Base-by-base conservation (phyloP, 2,797 vertebrate species). In the Lindbergichthys nudifrons region DNA sequence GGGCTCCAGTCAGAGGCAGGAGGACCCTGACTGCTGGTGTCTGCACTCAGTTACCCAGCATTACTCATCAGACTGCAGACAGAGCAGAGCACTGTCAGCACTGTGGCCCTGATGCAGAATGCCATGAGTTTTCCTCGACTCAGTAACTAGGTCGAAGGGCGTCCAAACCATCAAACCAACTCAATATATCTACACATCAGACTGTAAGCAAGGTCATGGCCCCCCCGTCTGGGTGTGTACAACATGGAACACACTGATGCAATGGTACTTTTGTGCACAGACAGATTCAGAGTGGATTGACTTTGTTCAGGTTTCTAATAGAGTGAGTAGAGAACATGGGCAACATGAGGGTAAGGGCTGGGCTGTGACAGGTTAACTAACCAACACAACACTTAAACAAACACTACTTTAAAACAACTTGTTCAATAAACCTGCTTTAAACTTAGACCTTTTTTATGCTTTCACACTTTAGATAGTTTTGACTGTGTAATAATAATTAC, bases 11-110 rank as follows among this genome's bases (percentile, higher is more conserved):
- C 47, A 70, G 52, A 71, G 58, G 66, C 67, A 79, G 75, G 61
- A 70, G 72, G 72, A 57, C 10, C 48, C 63, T 39, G 53, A 69
- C 26, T 63, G 72, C 65, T 73, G 59, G 75, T 79, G 73, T 80
- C 61, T 69, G 70, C 70, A 76, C 75, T 23, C 56, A 79, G 76
- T 70, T 36, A 61, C 58, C 73, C 53, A 77, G 73, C 79, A 67
- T 81, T 79, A 81, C 57, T 82, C 76, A 77, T 77, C 69, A 77
- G 46, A 76, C 65, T 76, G 73, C 69, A 68, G 69, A 74, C 65
- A 70, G 73, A 65, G 68, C 68, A 32, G 51, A 73, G 79, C 72
- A 61, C 51, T 2, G 60, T 81, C 75, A 81, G 75, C 79, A 50
- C 41, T 56, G 63, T 30, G 59, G 62, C 59, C 48, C 71, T 36